Percentiles rank a stretch among this genome's conserved stretches.
Conservation (phyloP, 2,888 invertebrate species). For the Acanthosepion pharaonis region DNA sequence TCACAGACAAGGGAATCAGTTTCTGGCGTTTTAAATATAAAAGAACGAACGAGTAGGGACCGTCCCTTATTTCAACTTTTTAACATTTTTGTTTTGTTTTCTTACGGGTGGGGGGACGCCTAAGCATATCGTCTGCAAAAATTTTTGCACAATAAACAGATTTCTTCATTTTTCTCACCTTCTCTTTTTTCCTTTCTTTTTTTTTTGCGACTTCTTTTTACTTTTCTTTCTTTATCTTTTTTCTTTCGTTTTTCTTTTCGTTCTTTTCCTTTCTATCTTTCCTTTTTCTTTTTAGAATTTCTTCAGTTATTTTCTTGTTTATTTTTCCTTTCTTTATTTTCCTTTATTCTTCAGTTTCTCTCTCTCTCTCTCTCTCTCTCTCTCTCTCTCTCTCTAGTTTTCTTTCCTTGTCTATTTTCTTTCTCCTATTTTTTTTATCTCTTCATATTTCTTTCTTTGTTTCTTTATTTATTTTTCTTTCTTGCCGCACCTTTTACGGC, state of each 20-base stretch:
- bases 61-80: neutral
- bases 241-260: neutral
- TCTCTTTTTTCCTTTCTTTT: neutral
- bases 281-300: neutral
- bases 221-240: neutral
- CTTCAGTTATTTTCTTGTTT: neutral
- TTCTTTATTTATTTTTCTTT: neutral
- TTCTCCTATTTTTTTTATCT: neutral
- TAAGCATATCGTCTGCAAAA: neutral
- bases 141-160: neutral
- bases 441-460: neutral
- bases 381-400: neutral
- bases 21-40: neutral
- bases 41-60: neutral
- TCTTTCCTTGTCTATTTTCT: neutral
- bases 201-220: neutral
- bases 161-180: neutral
- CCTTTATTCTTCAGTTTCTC: neutral
- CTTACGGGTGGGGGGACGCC: too few species aligned
- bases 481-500: neutral
- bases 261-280: neutral
- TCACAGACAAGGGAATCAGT: neutral
- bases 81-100: neutral
- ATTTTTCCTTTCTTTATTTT: neutral
- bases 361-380: neutral